These are phyloP conservation scores for Rhingia rostrata DNA, from an alignment of 2,888 invertebrate species.

Conservation along the genomic window DNA sequence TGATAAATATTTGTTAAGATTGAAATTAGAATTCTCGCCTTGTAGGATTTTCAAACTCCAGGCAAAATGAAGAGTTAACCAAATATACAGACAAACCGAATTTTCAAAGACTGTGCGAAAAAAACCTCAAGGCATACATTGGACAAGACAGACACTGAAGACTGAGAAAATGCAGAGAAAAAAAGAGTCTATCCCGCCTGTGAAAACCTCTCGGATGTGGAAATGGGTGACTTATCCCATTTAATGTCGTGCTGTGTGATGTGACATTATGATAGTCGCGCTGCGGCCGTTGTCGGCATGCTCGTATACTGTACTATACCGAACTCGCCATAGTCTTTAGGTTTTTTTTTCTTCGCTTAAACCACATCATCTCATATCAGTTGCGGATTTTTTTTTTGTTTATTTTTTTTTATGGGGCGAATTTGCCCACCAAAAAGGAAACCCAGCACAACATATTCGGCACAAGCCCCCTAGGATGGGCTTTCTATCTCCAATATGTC, in stretches of 20 bases:
- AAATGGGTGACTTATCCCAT: slow-evolving; percentile 74
- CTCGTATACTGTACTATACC: slow-evolving; percentile 19
- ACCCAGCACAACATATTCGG: slow-evolving; percentile 48
- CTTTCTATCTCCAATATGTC: slow-evolving; percentile 46
- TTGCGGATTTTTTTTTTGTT: slow-evolving; percentile 41
- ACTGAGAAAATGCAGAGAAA: slow-evolving; percentile 1
- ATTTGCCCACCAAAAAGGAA: slow-evolving; percentile 50
- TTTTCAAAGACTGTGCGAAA: background rate
- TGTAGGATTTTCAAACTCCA: too few relatives aligned
- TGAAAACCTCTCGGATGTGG: slow-evolving; percentile 54
- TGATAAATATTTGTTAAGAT: too few relatives aligned
- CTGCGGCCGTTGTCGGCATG: slow-evolving; percentile 48
- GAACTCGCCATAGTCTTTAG: slow-evolving; percentile 44
- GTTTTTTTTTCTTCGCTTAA: slow-evolving; percentile 24
- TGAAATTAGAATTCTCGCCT: too few relatives aligned
- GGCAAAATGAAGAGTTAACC: too few relatives aligned
- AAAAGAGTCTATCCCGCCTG: slow-evolving; percentile 5
- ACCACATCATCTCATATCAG: slow-evolving; percentile 69
- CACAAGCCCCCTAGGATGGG: slow-evolving; percentile 66
- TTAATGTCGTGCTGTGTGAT: slow-evolving; percentile 75
- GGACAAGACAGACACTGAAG: background rate
- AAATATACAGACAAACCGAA: background rate
- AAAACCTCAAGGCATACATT: slow-evolving; percentile 37
- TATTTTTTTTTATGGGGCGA: slow-evolving; percentile 51
- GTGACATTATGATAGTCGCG: slow-evolving; percentile 73